phyloP scores from a whole-genome alignment of 2,113 vertebrate genomes.

The Stegastes partitus region DNA sequence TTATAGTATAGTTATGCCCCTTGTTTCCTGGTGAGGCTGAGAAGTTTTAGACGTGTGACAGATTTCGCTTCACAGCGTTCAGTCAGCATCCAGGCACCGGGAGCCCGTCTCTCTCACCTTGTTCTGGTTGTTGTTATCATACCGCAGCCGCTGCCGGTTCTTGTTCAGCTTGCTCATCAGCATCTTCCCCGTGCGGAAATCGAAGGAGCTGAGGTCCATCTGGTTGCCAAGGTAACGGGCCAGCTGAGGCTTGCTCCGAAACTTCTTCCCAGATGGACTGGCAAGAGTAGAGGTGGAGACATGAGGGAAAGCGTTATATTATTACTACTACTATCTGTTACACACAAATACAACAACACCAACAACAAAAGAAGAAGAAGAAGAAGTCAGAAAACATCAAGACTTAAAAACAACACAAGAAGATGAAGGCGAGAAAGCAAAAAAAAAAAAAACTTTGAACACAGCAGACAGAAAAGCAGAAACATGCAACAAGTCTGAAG shows the following conservation, averaged over 20 bases:
- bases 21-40: no score
- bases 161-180: constrained; percentile 97
- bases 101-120: constrained; percentile 84
- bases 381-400: background rate
- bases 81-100: background rate
- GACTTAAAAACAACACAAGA: constrained; percentile 6
- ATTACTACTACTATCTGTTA: constrained; percentile 1
- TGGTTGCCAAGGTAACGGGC: constrained; percentile 97
- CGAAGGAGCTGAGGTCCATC: constrained; percentile 97
- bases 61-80: no score
- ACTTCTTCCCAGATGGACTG: constrained; percentile 99
- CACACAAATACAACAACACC: background rate
- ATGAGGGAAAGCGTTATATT: constrained; percentile 23
- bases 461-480: constrained; percentile 22
- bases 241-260: constrained; percentile 98
- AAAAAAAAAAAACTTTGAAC: no score
- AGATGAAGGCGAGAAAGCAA: background rate
- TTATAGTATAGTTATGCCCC: no score
- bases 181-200: constrained; percentile 98
- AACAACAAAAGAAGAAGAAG: background rate
- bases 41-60: no score
- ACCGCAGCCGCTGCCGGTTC: constrained; percentile 95
- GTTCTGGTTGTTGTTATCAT: constrained; percentile 94
- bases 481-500: constrained; percentile 72
- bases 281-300: constrained; percentile 5